Evolutionary conservation across 2,113 vertebrate species (phyloP).

Genomic region (Channa maculata): DNA sequence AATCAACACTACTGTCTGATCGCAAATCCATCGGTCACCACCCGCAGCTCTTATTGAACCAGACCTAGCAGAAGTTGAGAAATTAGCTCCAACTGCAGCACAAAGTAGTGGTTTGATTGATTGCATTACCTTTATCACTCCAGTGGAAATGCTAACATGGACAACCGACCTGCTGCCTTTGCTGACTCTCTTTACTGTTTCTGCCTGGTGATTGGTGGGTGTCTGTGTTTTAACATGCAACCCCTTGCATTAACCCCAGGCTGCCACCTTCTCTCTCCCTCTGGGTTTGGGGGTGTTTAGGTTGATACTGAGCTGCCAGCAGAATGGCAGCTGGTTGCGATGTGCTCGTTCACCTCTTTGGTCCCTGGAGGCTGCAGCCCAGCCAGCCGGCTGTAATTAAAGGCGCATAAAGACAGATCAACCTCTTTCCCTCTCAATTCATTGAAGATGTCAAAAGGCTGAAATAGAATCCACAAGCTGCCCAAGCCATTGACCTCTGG

Average conservation of each 20-base stretch:
- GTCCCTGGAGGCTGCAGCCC: slow-evolving; percentile 56
- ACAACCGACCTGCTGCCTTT: slow-evolving; percentile 47
- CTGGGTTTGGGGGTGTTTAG: slow-evolving; percentile 51
- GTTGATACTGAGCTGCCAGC: slow-evolving; percentile 66
- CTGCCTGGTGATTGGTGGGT: slow-evolving; percentile 66
- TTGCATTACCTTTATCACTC: slow-evolving; percentile 43
- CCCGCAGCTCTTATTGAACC: slow-evolving; percentile 42
- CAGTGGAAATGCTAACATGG: slow-evolving; percentile 47
- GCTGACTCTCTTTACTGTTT: slow-evolving; percentile 12
- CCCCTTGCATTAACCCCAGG: slow-evolving; percentile 38
- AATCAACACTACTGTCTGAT: slow-evolving; percentile 43
- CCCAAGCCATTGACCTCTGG: background rate
- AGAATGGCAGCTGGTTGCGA: slow-evolving; percentile 57
- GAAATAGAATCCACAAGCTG: slow-evolving; percentile 35
- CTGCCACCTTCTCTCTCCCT: slow-evolving; percentile 15
- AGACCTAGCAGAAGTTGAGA: slow-evolving; percentile 42
- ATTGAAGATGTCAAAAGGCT: slow-evolving; percentile 34
- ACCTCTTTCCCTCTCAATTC: slow-evolving; percentile 34
- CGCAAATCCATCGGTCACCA: slow-evolving; percentile 50
- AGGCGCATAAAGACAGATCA: slow-evolving; percentile 65
- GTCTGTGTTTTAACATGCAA: slow-evolving; percentile 54
- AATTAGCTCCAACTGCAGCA: slow-evolving; percentile 28
- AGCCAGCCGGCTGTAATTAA: slow-evolving; percentile 74
- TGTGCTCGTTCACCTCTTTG: slow-evolving; percentile 58
- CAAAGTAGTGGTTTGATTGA: slow-evolving; percentile 55